A percentile compares a stretch with the other conserved stretches of the same genome.
Evolutionary conservation across 1,140 invertebrate species (phyloP).

Genomic region (Cherax quadricarinatus): DNA sequence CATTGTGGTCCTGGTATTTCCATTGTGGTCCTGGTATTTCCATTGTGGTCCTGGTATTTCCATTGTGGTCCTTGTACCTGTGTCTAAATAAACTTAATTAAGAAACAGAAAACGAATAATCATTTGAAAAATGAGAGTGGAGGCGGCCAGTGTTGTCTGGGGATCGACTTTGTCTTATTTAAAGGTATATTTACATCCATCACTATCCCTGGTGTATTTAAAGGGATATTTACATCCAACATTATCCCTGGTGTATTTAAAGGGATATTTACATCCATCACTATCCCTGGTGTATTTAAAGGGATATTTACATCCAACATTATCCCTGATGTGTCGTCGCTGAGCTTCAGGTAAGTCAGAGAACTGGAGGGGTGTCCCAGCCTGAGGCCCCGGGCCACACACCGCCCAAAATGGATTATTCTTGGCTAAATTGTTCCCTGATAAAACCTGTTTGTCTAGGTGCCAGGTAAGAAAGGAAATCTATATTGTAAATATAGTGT

Average conservation of each 20-base stretch:
- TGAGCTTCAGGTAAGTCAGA: not conserved
- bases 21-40: too few species aligned
- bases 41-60: too few species aligned
- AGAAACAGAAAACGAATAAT: slow-evolving; percentile 11
- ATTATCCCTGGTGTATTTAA: slow-evolving; percentile 3
- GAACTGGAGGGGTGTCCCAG: too few species aligned
- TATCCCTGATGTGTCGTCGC: not conserved
- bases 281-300: slow-evolving; percentile 15
- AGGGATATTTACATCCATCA: slow-evolving; percentile 8
- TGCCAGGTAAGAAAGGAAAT: slow-evolving; percentile 22
- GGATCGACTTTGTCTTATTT: slow-evolving; percentile 6
- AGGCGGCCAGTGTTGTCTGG: not conserved
- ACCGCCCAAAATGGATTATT: too few species aligned
- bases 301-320: not conserved
- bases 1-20: too few species aligned
- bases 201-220: not conserved
- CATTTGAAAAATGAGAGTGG: slow-evolving; percentile 8
- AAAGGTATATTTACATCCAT: slow-evolving; percentile 20
- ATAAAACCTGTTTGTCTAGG: slow-evolving; percentile 21
- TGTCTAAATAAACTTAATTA: too few species aligned
- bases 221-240: slow-evolving; percentile 17
- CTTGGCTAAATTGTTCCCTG: not conserved
- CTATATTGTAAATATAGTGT: not conserved
- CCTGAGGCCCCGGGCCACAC: too few species aligned
- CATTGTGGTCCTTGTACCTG: too few species aligned